phyloP scores from a whole-genome alignment of 2,113 vertebrate species.

The Charina bottae region DNA sequence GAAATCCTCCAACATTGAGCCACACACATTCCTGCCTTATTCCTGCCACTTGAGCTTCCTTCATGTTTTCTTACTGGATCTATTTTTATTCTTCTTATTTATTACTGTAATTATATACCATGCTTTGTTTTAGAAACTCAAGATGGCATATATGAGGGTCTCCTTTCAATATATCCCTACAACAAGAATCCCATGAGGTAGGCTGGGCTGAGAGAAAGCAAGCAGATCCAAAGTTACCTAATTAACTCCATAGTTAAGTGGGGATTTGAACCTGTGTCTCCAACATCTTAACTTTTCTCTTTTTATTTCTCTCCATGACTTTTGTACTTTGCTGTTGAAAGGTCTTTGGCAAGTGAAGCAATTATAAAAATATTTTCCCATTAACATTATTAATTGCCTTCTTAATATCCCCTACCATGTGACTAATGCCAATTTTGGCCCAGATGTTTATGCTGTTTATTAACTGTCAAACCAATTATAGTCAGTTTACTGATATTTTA shows the following conservation, averaged over 20 bases:
- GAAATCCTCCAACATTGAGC: neutral
- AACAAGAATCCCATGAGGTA: neutral
- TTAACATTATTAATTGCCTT: constrained; percentile 26
- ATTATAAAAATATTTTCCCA: constrained; percentile 12
- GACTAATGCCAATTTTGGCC: constrained; percentile 14
- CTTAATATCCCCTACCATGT: constrained; percentile 19
- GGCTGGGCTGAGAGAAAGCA: neutral
- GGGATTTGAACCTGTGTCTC: neutral
- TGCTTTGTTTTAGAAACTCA: too few species aligned
- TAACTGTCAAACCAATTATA: constrained; percentile 29
- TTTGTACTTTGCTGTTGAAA: neutral
- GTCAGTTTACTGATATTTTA: constrained; percentile 6
- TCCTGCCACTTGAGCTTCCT: neutral
- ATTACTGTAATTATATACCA: neutral
- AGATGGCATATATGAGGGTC: too few species aligned
- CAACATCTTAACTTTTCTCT: neutral
- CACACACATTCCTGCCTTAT: too few species aligned
- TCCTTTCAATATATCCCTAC: too few species aligned
- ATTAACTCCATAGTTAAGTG: neutral
- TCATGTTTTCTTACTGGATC: neutral
- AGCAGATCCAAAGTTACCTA: neutral
- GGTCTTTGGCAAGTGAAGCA: constrained; percentile 23
- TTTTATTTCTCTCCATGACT: neutral
- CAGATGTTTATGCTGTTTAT: neutral
- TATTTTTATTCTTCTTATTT: neutral